Percentiles rank a stretch among this genome's conserved stretches.
These are phyloP conservation scores for Macaria notata DNA, from an alignment of 2,888 invertebrate genomes.

Conservation along the genomic window DNA sequence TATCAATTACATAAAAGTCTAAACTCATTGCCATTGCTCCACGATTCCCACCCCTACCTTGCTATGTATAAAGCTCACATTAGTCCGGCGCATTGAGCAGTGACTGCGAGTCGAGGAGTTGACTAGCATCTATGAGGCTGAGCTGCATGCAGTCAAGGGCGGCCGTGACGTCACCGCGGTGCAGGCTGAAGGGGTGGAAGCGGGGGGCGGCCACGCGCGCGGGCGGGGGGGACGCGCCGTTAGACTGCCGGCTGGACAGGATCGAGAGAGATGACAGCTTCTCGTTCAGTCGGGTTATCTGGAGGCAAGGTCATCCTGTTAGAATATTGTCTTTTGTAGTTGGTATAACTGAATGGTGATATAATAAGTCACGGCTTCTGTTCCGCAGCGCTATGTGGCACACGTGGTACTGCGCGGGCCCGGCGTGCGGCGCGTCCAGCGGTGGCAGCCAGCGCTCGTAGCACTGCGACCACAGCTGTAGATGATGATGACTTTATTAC, in stretches of 20 bases:
- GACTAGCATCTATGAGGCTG: conserved; percentile 83
- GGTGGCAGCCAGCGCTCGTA: conserved; percentile 95
- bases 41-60: conserved; percentile 7
- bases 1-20: no score
- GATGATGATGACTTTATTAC: background rate
- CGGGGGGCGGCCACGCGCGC: conserved; percentile 50
- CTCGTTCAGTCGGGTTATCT: conserved; percentile 68
- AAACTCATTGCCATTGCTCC: background rate
- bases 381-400: conserved; percentile 31
- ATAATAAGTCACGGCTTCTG: background rate
- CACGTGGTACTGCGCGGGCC: conserved; percentile 76
- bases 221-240: conserved; percentile 38
- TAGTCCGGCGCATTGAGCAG: conserved; percentile 87
- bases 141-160: conserved; percentile 75
- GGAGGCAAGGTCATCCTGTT: conserved; percentile 17
- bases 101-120: conserved; percentile 86
- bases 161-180: conserved; percentile 39
- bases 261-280: conserved; percentile 61
- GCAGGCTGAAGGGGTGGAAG: conserved; percentile 71
- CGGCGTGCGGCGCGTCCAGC: conserved; percentile 89
- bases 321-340: no score
- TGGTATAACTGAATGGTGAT: no score
- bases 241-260: conserved; percentile 50
- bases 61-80: conserved; percentile 29
- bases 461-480: background rate